These are phyloP conservation scores for Babylonia areolata DNA, from an alignment of 1,140 invertebrate species.

Conservation along the genomic window DNA sequence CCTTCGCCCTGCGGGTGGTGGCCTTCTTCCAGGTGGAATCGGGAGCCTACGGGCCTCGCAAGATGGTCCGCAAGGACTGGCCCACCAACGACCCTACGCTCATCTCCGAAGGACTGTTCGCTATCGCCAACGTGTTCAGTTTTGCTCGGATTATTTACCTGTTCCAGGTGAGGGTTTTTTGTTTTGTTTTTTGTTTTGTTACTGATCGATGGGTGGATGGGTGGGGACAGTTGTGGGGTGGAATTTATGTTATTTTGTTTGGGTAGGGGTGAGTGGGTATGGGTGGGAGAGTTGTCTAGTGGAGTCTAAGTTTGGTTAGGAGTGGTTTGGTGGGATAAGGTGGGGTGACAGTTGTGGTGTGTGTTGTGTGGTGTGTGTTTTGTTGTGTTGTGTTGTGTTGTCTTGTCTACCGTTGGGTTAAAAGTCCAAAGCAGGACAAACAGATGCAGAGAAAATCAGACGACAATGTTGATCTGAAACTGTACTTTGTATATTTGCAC, in stretches of 20 bases:
- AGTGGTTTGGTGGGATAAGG: no score
- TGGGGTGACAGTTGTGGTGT: no score
- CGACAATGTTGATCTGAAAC: no score
- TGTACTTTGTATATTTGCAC: no score
- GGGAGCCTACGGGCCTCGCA: constrained; percentile 66
- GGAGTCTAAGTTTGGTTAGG: not conserved
- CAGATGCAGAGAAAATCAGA: no score
- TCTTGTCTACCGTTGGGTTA: no score
- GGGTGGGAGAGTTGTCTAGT: not conserved
- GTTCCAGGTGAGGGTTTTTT: constrained; percentile 75
- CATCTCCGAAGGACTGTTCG: constrained; percentile 75
- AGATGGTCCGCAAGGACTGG: constrained; percentile 68
- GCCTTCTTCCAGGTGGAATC: constrained; percentile 71
- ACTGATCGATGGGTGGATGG: no score
- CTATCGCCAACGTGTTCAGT: constrained; percentile 75
- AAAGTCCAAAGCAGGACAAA: no score
- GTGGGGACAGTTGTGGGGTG: no score
- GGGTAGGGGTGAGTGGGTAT: not conserved
- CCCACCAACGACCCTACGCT: constrained; percentile 73
- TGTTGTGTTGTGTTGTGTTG: no score
- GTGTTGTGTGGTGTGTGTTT: no score
- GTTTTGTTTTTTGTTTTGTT: not conserved
- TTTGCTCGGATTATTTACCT: constrained; percentile 76
- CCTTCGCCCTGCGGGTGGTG: constrained; percentile 75
- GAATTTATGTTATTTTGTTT: not conserved